Percentiles rank a stretch among this genome's conserved stretches.
Conservation (phyloP, 2,113 vertebrate species). For the Corythaixoides concolor region DNA sequence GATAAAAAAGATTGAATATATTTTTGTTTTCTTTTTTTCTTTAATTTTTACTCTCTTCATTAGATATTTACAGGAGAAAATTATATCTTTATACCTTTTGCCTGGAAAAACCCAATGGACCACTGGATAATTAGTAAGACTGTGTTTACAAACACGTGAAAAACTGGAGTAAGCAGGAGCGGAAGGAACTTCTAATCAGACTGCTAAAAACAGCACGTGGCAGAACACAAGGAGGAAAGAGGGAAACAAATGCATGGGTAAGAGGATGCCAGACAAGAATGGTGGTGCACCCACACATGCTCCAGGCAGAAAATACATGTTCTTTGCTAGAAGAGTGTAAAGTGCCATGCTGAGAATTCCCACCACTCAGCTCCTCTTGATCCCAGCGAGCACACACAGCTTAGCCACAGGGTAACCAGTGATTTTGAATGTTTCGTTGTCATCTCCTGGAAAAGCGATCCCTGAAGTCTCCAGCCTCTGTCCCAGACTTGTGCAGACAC, state of each 20-base stretch:
- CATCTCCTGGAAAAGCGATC: neutral
- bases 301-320: neutral
- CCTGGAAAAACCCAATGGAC: neutral
- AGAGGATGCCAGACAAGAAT: neutral
- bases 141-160: neutral
- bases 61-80: neutral
- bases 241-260: neutral
- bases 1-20: neutral
- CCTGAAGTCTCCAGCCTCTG: neutral
- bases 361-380: neutral
- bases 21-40: neutral
- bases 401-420: neutral
- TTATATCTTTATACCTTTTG: neutral
- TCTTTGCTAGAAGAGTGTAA: neutral
- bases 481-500: neutral
- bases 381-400: neutral
- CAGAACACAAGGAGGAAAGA: neutral
- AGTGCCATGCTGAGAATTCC: neutral
- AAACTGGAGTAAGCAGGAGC: neutral
- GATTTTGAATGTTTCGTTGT: neutral
- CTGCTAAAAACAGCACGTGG: neutral
- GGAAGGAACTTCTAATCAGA: neutral
- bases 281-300: neutral
- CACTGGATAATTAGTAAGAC: neutral
- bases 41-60: neutral